phyloP scores from a whole-genome alignment of 2,797 vertebrate species.

The Erethizon dorsatum region DNA sequence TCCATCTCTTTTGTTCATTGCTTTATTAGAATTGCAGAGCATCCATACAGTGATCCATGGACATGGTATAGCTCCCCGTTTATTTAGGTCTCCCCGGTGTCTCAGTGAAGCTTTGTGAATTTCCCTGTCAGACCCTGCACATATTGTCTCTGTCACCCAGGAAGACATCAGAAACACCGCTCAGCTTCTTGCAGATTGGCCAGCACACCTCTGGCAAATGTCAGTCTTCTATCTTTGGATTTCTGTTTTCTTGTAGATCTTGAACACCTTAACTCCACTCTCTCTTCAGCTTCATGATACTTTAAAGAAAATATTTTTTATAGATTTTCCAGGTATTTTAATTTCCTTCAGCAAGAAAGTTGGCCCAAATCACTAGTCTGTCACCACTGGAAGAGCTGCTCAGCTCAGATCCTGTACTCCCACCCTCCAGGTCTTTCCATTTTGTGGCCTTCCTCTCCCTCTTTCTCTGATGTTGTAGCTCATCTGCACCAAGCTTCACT shows the following conservation, averaged over 20 bases:
- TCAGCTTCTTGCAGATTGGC: neutral
- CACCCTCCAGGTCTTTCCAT: neutral
- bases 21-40: neutral
- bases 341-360: conserved; percentile 24
- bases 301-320: conserved; percentile 57
- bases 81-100: neutral
- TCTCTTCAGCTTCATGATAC: neutral
- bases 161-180: neutral
- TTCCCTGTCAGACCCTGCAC: neutral
- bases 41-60: neutral
- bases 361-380: neutral
- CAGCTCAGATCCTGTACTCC: neutral
- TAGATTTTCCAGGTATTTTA: neutral
- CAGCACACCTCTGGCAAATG: neutral
- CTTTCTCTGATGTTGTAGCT: neutral
- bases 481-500: neutral
- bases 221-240: neutral
- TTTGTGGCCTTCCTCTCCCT: neutral
- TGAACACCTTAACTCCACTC: neutral
- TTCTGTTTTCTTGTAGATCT: conserved; percentile 20
- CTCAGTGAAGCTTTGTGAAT: neutral
- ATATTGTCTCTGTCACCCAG: neutral
- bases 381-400: neutral
- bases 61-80: neutral
- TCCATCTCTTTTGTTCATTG: neutral